Conservation (phyloP, 2,888 invertebrate species). For the Orgyia antiqua region DNA sequence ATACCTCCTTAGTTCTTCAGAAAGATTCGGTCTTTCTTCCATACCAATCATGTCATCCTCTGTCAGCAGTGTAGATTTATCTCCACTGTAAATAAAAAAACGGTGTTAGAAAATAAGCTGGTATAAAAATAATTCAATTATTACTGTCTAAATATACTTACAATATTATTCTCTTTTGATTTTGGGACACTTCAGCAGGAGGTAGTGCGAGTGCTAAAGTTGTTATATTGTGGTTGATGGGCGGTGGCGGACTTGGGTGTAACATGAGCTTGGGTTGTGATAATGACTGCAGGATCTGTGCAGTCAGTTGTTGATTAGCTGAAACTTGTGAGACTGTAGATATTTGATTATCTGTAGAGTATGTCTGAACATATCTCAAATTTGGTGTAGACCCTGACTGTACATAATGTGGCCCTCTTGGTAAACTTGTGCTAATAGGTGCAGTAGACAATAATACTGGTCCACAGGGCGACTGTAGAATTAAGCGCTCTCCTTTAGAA, state of each 20-base stretch:
- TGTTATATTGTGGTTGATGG: constrained; percentile 34
- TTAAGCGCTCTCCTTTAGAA: constrained; percentile 57
- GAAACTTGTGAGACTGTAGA: constrained; percentile 70
- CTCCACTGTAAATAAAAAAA: constrained; percentile 56
- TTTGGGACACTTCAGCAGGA: constrained; percentile 42
- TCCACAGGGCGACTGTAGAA: constrained; percentile 66
- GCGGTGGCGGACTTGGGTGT: constrained; percentile 42
- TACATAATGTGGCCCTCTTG: constrained; percentile 72
- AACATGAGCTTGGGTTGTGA: constrained; percentile 66
- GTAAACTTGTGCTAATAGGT: constrained; percentile 51
- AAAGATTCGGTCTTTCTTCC: constrained; percentile 69
- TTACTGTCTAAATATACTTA: constrained; percentile 41
- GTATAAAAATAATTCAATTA: too few relatives aligned
- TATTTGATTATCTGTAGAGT: constrained; percentile 53
- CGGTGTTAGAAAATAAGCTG: too few relatives aligned
- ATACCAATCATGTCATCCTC: constrained; percentile 72
- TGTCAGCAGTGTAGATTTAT: constrained; percentile 65
- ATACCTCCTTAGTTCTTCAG: constrained; percentile 67
- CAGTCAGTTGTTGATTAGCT: constrained; percentile 80
- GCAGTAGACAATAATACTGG: constrained; percentile 66
- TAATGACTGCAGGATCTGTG: constrained; percentile 79
- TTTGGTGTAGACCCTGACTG: constrained; percentile 66
- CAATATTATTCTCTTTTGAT: constrained; percentile 67
- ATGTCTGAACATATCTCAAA: constrained; percentile 65
- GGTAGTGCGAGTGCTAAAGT: constrained; percentile 43